Percentiles rank a stretch among this genome's conserved stretches.
Evolutionary conservation across 2,888 invertebrate species (phyloP).

Genomic region (Drosophila meridiana): DNA sequence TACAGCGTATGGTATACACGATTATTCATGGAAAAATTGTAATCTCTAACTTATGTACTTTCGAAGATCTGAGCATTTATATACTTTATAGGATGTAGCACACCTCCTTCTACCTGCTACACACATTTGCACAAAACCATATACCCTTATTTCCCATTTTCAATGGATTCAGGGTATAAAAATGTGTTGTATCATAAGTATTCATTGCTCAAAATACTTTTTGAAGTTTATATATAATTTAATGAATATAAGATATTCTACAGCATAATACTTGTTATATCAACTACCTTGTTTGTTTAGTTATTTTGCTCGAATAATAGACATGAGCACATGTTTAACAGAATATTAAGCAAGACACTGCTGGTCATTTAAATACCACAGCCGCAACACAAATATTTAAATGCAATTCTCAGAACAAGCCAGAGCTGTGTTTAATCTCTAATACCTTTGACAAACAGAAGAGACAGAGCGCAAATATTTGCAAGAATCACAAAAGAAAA

Average conservation of each 20-base stretch:
- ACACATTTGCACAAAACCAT: too few species aligned
- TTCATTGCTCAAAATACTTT: not conserved
- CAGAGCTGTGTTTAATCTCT: slow-evolving; percentile 5
- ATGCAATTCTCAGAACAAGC: slow-evolving; percentile 9
- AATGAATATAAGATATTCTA: not conserved
- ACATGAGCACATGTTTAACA: not conserved
- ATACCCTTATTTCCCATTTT: too few species aligned
- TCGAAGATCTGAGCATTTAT: too few species aligned
- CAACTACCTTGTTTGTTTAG: not conserved
- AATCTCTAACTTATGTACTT: too few species aligned
- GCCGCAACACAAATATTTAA: slow-evolving; percentile 17
- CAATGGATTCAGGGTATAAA: too few species aligned
- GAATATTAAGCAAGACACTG: not conserved
- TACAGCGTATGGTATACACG: too few species aligned
- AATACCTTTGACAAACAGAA: slow-evolving; percentile 29
- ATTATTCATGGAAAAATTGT: too few species aligned
- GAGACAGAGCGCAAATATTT: slow-evolving; percentile 51
- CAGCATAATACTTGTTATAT: too few species aligned
- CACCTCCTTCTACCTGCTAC: too few species aligned
- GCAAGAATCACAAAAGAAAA: slow-evolving; percentile 32
- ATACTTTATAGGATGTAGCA: too few species aligned
- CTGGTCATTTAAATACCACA: not conserved
- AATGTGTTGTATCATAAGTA: not conserved
- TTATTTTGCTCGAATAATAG: not conserved
- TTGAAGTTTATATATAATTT: not conserved